Evolutionary conservation across 2,888 invertebrate genomes (phyloP).

Genomic region (Dryococelus australis): DNA sequence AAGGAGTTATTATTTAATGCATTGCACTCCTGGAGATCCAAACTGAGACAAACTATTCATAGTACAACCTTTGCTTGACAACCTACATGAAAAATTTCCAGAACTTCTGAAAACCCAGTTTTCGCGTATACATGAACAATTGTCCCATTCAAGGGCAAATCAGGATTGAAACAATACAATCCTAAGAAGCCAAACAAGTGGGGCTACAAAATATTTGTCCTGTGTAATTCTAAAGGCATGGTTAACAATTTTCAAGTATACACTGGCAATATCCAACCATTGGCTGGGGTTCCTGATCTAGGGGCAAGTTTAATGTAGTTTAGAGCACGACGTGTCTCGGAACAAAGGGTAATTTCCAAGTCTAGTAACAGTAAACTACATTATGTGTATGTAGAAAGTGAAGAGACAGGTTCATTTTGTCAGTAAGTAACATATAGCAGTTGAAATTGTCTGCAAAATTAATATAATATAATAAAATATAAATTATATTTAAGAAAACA

Average conservation of each 20-base stretch:
- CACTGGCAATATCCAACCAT: background rate
- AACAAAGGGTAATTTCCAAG: background rate
- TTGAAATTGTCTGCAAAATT: no score
- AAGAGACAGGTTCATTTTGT: no score
- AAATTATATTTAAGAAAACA: no score
- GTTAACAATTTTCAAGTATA: constrained; percentile 11
- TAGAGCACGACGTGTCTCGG: background rate
- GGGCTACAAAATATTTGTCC: constrained; percentile 18
- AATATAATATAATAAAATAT: no score
- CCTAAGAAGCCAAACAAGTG: constrained; percentile 13
- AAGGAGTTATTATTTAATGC: no score
- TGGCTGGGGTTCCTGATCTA: background rate
- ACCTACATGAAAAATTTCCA: background rate
- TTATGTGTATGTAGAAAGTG: no score
- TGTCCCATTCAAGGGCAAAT: constrained; percentile 26
- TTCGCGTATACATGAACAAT: constrained; percentile 11
- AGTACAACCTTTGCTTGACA: background rate
- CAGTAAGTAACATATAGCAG: no score
- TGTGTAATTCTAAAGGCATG: constrained; percentile 1
- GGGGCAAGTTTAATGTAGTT: constrained; percentile 18
- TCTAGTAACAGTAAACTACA: no score
- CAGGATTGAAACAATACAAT: background rate
- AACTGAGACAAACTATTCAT: background rate
- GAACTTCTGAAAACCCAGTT: background rate
- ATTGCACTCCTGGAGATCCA: background rate